Evolutionary conservation across 2,888 invertebrate species (phyloP), one percentile per base, ranked within the genome.

Genomic region (Orchesellides sinensis): DNA sequence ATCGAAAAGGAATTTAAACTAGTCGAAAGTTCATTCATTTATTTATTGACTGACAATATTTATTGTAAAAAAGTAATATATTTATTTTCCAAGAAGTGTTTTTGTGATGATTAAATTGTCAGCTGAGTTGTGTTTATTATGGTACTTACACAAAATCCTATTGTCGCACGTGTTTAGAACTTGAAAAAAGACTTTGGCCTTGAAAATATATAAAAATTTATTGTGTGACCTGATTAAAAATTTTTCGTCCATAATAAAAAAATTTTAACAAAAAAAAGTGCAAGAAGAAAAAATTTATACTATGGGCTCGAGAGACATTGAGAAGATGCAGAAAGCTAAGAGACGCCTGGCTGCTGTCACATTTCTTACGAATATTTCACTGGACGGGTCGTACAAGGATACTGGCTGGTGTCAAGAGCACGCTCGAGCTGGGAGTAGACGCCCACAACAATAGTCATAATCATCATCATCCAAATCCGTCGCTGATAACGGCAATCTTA

Each of bases 291-390:
- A 49, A 1, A 40, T n/a, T n/a, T n/a, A n/a, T n/a, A 69, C 56
- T 52, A 84, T 86, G 86, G 81, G 84, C 19, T 81, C 84, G 25
- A 12, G 84, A 77, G 87, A 87, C 17, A 65, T 77, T 52, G 85
- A 88, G 19, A 83, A 85, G 61, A 59, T 84, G 47, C 85, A 86
- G 32, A 84, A 94, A 91, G 95, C 95, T 89, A 93, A 96, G 90
- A 93, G 96, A 91, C 93, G 96, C 90, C 93, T 97, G 89, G 96
- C 97, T 90, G 98, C 98, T 88, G 93, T 97, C 89, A 95, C 96
- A 89, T 98, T 98, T 92, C 92, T 98, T 88, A 95, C 97, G 73
- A 98, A 98, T 91, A 98, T 98, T 90, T 97, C 98, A 85, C 92
- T 98, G 85, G 97, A 98, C 92, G 98, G 98, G 87, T 95, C 94